Percentiles rank a stretch among this genome's conserved stretches.
These are phyloP conservation scores for Dioctria rufipes DNA, from an alignment of 2,888 invertebrate genomes.

Conservation along the genomic window DNA sequence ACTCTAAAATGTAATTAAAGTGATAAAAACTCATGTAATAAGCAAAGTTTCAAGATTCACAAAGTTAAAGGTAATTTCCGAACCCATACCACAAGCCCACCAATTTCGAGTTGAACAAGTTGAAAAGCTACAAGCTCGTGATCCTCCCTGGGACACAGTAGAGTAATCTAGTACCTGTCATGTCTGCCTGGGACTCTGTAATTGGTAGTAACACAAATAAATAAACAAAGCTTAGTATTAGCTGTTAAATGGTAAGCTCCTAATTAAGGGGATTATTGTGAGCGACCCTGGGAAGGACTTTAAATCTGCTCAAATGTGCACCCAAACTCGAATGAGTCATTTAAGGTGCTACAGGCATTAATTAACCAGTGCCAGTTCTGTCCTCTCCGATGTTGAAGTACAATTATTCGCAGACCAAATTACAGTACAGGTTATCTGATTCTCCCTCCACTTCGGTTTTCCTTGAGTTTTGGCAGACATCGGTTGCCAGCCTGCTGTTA, in stretches of 20 bases:
- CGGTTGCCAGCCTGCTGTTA: neutral
- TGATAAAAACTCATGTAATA: conserved; percentile 39
- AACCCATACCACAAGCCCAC: neutral
- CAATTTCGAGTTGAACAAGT: neutral
- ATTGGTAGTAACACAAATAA: conserved; percentile 48
- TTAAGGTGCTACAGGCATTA: conserved; percentile 40
- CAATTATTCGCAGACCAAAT: conserved; percentile 42
- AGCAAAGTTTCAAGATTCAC: conserved; percentile 29
- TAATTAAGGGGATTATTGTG: conserved; percentile 48
- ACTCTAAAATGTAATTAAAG: conserved; percentile 48
- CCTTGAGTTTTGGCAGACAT: neutral
- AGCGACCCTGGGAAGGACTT: conserved; percentile 23
- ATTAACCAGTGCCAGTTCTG: conserved; percentile 17
- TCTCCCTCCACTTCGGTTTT: neutral
- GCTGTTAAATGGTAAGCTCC: conserved; percentile 50
- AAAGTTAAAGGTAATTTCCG: neutral
- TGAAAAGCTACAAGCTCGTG: neutral
- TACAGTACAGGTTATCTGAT: conserved; percentile 35
- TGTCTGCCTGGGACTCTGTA: conserved; percentile 39
- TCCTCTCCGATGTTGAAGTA: conserved; percentile 11
- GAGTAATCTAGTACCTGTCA: conserved; percentile 33
- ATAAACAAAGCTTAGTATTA: conserved; percentile 46
- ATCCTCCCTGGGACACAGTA: conserved; percentile 8
- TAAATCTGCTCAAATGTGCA: conserved; percentile 22
- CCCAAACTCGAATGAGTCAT: conserved; percentile 22